Evolutionary conservation across 2,113 vertebrate genomes (phyloP).

Genomic region (Dipodomys stephensi): DNA sequence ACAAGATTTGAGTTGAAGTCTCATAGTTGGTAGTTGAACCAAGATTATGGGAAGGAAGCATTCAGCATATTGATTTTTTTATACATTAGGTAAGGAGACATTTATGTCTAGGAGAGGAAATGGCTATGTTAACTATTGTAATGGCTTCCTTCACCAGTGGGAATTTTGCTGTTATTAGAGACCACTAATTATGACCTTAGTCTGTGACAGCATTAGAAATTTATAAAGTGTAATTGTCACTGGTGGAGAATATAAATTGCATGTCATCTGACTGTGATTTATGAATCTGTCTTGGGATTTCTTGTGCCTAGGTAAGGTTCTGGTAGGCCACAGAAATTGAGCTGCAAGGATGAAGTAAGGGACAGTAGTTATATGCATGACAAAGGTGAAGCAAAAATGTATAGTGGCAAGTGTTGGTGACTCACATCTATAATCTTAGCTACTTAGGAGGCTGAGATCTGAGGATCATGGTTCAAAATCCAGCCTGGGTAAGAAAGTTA

Average conservation of each 20-base stretch:
- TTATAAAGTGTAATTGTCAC: constrained; percentile 6
- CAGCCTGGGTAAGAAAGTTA: too few relatives aligned
- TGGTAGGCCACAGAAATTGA: background rate
- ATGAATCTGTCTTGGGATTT: background rate
- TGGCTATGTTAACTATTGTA: constrained; percentile 77
- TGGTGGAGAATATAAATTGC: background rate
- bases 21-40: constrained; percentile 65
- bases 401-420: background rate
- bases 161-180: constrained; percentile 69
- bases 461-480: too few relatives aligned
- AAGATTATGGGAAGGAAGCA: constrained; percentile 67
- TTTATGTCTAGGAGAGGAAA: constrained; percentile 81
- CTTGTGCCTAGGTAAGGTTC: background rate
- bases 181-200: constrained; percentile 55
- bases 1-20: constrained; percentile 68
- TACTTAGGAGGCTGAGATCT: too few relatives aligned
- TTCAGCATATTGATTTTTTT: constrained; percentile 75
- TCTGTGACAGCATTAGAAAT: constrained; percentile 16
- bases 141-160: constrained; percentile 76
- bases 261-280: background rate
- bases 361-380: too few relatives aligned
- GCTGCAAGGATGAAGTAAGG: background rate
- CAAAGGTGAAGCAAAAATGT: background rate
- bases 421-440: too few relatives aligned
- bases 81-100: constrained; percentile 73